Evolutionary conservation across 1,140 invertebrate genomes (phyloP).

Genomic region (Eueides isabella): DNA sequence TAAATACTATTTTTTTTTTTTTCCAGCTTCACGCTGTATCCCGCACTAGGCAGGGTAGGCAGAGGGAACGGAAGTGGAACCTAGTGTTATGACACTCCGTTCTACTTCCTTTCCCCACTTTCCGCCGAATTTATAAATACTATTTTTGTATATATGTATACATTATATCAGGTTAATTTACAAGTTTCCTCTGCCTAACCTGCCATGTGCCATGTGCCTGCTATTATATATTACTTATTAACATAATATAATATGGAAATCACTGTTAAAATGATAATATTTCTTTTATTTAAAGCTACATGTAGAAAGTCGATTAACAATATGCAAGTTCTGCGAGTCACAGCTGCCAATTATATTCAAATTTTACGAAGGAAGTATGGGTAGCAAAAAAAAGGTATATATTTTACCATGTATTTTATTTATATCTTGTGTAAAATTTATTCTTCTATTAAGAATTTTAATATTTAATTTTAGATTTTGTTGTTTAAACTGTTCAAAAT

Average conservation of each 20-base stretch:
- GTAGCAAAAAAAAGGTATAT: conserved; percentile 68
- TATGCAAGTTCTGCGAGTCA: conserved; percentile 65
- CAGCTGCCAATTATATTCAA: conserved; percentile 57
- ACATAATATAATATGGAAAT: neutral
- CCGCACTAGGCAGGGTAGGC: too few relatives aligned
- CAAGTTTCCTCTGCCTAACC: too few relatives aligned
- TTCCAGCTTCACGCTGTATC: too few relatives aligned
- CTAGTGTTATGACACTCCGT: too few relatives aligned
- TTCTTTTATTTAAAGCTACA: conserved; percentile 55
- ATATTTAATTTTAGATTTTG: conserved; percentile 50
- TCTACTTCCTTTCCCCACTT: too few relatives aligned
- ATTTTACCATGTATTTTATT: conserved; percentile 5
- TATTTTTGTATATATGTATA: too few relatives aligned
- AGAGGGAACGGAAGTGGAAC: too few relatives aligned
- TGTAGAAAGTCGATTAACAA: conserved; percentile 55
- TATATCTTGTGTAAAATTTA: neutral
- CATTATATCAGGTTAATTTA: too few relatives aligned
- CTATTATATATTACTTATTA: neutral
- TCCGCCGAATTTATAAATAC: too few relatives aligned
- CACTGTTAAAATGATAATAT: conserved; percentile 14
- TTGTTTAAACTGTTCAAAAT: conserved; percentile 59
- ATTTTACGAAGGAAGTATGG: conserved; percentile 65
- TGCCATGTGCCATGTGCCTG: too few relatives aligned
- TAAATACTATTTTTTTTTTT: too few relatives aligned
- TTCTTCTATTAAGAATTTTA: neutral